Evolutionary conservation across 2,888 invertebrate genomes (phyloP).

Genomic region (Tipula unca): DNA sequence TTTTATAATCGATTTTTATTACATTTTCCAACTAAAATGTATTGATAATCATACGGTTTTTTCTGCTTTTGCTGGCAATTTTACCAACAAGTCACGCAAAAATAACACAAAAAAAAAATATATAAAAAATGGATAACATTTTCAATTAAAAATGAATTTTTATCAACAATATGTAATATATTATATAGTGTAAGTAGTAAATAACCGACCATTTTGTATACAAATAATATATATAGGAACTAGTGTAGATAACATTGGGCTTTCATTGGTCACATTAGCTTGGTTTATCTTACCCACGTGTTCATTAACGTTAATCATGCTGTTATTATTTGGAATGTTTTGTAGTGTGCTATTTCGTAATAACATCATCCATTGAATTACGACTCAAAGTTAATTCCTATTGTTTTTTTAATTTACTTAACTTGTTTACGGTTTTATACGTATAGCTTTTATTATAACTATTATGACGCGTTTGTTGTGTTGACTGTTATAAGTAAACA

Average conservation of each 20-base stretch:
- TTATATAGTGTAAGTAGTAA: background rate
- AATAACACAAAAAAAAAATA: background rate
- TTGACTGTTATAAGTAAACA: background rate
- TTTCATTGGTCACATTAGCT: background rate
- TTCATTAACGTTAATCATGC: background rate
- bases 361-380: background rate
- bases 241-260: background rate
- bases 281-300: background rate
- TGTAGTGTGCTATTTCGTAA: background rate
- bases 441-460: background rate
- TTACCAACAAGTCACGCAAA: background rate
- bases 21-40: background rate
- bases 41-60: background rate
- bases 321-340: background rate
- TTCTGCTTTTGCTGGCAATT: background rate
- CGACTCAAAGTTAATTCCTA: background rate
- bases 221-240: background rate
- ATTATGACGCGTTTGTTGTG: background rate
- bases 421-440: background rate
- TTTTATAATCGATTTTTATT: constrained; percentile 14
- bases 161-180: background rate
- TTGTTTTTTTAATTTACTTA: background rate
- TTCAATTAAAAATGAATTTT: background rate
- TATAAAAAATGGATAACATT: background rate
- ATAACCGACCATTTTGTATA: background rate